These are phyloP conservation scores for Murina feae DNA, from an alignment of 2,113 vertebrate genomes.

Conservation along the genomic window DNA sequence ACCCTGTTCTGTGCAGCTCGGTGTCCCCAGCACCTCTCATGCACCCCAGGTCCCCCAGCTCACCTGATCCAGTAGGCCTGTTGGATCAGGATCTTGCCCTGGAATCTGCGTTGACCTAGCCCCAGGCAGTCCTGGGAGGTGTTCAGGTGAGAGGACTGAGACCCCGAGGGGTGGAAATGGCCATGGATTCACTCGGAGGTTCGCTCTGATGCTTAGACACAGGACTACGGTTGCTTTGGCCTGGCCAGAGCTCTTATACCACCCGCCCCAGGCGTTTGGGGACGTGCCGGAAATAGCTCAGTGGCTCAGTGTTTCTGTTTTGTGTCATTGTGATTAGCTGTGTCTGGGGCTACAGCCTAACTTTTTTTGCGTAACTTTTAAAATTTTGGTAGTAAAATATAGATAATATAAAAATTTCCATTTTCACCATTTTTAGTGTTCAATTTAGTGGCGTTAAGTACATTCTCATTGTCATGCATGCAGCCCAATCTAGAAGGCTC, in stretches of 20 bases:
- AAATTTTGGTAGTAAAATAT: neutral
- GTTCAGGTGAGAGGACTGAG: neutral
- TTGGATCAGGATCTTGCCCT: neutral
- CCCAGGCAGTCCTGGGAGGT: neutral
- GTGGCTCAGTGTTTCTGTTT: neutral
- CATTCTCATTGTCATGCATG: neutral
- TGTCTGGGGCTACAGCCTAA: neutral
- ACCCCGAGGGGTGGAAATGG: neutral
- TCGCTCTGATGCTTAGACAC: neutral
- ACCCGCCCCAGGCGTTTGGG: neutral
- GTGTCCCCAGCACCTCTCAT: neutral
- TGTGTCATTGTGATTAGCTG: neutral
- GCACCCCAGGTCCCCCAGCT: neutral
- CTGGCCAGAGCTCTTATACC: neutral
- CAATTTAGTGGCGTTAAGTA: neutral
- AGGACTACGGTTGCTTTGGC: neutral
- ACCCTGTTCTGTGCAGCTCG: rapidly evolving
- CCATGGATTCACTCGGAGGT: neutral
- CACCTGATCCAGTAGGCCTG: neutral
- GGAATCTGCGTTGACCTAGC: neutral
- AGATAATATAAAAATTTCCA: neutral
- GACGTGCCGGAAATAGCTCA: neutral
- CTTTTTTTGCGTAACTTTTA: neutral
- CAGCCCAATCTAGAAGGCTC: neutral
- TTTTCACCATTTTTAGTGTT: neutral